phyloP scores from a whole-genome alignment of 2,888 invertebrate species.

The Atethmia centrago region DNA sequence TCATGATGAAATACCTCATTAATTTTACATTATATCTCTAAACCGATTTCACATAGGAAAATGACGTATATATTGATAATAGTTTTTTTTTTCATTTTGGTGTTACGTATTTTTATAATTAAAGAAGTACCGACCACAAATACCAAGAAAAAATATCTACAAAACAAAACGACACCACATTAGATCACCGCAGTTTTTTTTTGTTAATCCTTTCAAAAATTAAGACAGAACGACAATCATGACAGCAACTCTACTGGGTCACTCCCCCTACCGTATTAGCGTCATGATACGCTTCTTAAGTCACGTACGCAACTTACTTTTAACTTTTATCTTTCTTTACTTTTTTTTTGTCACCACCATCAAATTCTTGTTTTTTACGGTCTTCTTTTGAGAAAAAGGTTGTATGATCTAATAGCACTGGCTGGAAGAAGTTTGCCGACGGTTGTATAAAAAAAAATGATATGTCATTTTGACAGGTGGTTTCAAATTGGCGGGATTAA shows the following conservation, averaged over 20 bases:
- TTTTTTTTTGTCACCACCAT: constrained; percentile 36
- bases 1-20: not conserved
- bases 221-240: not conserved
- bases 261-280: constrained; percentile 16
- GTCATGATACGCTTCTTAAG: constrained; percentile 36
- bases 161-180: not conserved
- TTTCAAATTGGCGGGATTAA: constrained; percentile 19
- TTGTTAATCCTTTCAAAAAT: not conserved
- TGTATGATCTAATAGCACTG: constrained; percentile 14
- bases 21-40: not conserved
- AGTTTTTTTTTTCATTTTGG: not conserved
- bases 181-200: not conserved
- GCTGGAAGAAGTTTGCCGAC: not conserved
- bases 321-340: constrained; percentile 22
- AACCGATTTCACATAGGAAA: not conserved
- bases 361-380: constrained; percentile 19
- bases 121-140: not conserved
- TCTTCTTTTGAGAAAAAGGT: constrained; percentile 21
- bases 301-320: constrained; percentile 49
- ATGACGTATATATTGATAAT: not conserved
- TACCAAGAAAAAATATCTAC: not conserved
- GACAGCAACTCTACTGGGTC: constrained; percentile 1
- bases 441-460: constrained; percentile 6
- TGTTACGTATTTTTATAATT: not conserved
- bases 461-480: constrained; percentile 25